Base-by-base conservation (phyloP, 1,140 invertebrate genomes). In the Pantala flavescens region DNA sequence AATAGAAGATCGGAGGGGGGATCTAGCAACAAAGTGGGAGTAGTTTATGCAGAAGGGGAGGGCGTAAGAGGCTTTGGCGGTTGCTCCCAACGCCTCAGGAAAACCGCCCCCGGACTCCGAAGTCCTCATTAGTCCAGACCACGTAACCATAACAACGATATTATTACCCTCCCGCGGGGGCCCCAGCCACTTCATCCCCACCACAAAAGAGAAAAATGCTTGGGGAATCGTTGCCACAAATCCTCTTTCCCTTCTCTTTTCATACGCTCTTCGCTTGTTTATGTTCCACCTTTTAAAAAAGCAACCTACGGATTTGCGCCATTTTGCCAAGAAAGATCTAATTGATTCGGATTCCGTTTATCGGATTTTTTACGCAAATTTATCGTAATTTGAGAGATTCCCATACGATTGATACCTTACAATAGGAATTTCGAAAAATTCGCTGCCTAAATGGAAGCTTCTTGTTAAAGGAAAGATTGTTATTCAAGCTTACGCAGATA, bases 101-200 rank as follows among this genome's bases (percentile, higher is more conserved):
- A 63, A 63, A 63, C 49, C 49, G 49, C 49, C 49, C 49, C 49
- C 49, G 16, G n/a, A 63, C 49, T 63, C 49, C 12, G n/a, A 63
- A 63, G 49, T 63, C 49, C 49, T 63, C 49, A 63, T 63, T 63
- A 63, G 49, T 63, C 49, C 49, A 63, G 49, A 63, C 49, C 49
- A 63, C 49, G 49, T 63, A 63, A 63, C 49, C 49, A 63, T 63
- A 63, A 63, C 49, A 63, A 63, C 49, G 49, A 63, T 63, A 63
- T 63, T 63, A 63, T 63, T 63, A 63, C 49, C 49, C 49, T 63
- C 49, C 49, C 49, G n/a, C 49, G n/a, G 14, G 16, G 28, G 49
- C n/a, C 49, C 49, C n/a, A 16, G 16, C 49, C 49, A 63, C 49
- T 63, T 63, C 49, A 21, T 63, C 49, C 49, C 49, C 49, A 16